Conservation (phyloP, 2,113 vertebrate species). For the Hemibagrus wyckioides region DNA sequence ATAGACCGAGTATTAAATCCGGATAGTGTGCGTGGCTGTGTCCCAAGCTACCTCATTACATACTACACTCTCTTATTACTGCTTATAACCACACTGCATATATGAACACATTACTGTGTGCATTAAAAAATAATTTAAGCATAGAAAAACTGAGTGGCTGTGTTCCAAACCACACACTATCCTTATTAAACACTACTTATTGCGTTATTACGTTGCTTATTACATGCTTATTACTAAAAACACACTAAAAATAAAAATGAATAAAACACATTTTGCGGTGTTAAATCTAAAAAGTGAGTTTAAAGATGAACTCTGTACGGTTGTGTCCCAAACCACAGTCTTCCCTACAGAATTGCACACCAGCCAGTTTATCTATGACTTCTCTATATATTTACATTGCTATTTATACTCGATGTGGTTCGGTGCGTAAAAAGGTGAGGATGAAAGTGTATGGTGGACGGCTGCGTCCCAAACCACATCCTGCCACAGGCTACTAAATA, state of each 20-base stretch:
- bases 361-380: background rate
- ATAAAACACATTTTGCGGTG: background rate
- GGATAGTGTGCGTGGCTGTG: background rate
- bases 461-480: conserved; percentile 1
- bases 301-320: background rate
- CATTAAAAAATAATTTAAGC: background rate
- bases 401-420: background rate
- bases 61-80: background rate
- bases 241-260: background rate
- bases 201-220: background rate
- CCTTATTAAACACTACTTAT: background rate
- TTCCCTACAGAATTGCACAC: background rate
- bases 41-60: background rate
- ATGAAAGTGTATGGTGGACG: conserved; percentile 3
- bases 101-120: background rate
- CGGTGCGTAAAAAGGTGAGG: conserved; percentile 33
- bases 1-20: background rate
- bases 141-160: background rate
- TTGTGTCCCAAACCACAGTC: background rate
- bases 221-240: background rate
- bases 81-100: background rate
- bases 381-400: background rate
- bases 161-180: background rate
- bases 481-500: background rate
- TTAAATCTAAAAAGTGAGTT: background rate